A percentile compares a stretch with the other conserved stretches of the same genome.
Conservation (phyloP, 1,140 invertebrate genomes). For the Calliphora vicina region DNA sequence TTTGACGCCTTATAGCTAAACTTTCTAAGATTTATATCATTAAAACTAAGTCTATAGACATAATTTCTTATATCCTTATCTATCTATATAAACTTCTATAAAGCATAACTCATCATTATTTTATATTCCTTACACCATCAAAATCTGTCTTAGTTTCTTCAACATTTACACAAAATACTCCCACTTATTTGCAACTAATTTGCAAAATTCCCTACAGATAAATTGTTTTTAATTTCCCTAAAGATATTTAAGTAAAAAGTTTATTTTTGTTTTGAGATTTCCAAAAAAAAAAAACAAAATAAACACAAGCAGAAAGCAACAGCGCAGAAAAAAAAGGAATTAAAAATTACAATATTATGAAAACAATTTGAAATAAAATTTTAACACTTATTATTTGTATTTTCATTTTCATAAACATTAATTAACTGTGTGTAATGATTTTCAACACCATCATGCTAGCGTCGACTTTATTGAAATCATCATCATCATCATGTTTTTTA, state of each 20-base stretch:
- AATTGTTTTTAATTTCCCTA: constrained; percentile 6
- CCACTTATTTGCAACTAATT: background rate
- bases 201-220: background rate
- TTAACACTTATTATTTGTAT: background rate
- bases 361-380: background rate
- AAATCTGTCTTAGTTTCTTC: background rate
- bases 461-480: background rate
- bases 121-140: too few relatives aligned
- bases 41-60: too few relatives aligned
- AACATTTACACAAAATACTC: background rate
- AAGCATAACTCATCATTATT: too few relatives aligned
- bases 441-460: background rate
- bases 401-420: background rate
- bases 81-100: too few relatives aligned
- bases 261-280: background rate
- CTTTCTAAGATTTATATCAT: too few relatives aligned
- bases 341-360: background rate
- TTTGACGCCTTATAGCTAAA: too few relatives aligned
- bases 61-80: too few relatives aligned
- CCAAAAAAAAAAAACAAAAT: background rate
- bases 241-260: constrained; percentile 1
- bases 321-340: too few relatives aligned
- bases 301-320: background rate
- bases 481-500: background rate
- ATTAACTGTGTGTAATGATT: background rate